phyloP scores from a whole-genome alignment of 2,797 vertebrate species.

The Rhinichthys osculus region DNA sequence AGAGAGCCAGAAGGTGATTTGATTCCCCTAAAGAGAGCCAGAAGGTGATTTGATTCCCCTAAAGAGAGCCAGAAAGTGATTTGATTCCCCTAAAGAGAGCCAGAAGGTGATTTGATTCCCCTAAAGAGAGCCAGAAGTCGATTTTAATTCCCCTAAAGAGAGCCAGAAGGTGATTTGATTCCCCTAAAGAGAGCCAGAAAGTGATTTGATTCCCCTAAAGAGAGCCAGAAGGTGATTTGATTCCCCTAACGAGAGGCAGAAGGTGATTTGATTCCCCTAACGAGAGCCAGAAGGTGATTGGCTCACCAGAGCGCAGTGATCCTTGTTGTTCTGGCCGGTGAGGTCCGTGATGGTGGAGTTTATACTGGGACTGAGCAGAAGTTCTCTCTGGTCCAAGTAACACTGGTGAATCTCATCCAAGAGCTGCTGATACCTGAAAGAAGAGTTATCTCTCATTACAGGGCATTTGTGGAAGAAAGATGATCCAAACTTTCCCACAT shows the following conservation, averaged over 20 bases:
- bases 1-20: no score
- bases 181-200: no score
- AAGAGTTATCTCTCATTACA: not conserved
- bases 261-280: not conserved
- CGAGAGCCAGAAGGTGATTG: not conserved
- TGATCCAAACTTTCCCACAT: not conserved
- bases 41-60: no score
- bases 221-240: not conserved
- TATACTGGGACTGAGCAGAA: conserved; percentile 92
- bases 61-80: no score
- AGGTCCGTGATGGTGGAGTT: conserved; percentile 94
- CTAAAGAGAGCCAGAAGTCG: no score
- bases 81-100: no score
- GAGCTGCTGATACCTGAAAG: conserved; percentile 89
- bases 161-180: no score
- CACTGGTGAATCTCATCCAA: conserved; percentile 94
- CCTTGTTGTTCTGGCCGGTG: conserved; percentile 93
- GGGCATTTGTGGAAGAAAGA: not conserved
- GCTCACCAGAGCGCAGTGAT: conserved; percentile 95
- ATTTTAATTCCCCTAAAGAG: no score
- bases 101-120: no score
- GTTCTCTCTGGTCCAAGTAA: conserved; percentile 94
- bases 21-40: no score
- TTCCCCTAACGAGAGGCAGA: not conserved
- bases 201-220: not conserved